A percentile compares a stretch with the other conserved stretches of the same genome.
Evolutionary conservation across 2,113 vertebrate genomes (phyloP).

Genomic region (Zosterops hypoxanthus): DNA sequence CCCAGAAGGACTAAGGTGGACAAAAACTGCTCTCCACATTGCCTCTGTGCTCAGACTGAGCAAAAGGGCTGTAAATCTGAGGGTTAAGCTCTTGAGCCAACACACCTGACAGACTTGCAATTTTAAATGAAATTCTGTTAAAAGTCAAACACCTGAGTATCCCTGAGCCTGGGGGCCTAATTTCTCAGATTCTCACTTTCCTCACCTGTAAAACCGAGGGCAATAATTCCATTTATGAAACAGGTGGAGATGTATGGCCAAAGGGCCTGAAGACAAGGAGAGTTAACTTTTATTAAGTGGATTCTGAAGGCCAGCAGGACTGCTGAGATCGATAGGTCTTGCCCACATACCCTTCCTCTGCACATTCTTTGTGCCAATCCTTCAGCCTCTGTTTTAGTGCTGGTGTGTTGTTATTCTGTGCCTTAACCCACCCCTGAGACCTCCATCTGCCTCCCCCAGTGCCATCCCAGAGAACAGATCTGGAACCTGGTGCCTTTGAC

Average conservation of each 20-base stretch:
- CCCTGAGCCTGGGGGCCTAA: background rate
- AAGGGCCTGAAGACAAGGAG: background rate
- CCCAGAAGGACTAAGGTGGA: background rate
- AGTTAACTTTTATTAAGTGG: slow-evolving; percentile 31
- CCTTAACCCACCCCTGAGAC: background rate
- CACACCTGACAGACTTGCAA: background rate
- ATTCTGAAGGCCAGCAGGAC: slow-evolving; percentile 34
- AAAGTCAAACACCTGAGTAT: slow-evolving; percentile 14
- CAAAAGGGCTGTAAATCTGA: background rate
- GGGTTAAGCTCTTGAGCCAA: background rate
- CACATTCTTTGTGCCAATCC: background rate
- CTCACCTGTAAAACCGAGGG: background rate
- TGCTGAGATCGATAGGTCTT: background rate
- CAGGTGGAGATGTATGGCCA: background rate
- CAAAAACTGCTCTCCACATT: rapidly evolving
- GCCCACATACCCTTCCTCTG: background rate
- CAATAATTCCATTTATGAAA: slow-evolving; percentile 36
- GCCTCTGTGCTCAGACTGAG: background rate
- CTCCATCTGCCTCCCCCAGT: background rate
- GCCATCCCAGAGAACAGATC: background rate
- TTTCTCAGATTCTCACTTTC: slow-evolving; percentile 5
- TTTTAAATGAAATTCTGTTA: slow-evolving; percentile 6
- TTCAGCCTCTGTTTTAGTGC: background rate
- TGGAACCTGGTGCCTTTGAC: background rate
- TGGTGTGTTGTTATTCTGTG: background rate